A percentile compares a stretch with the other conserved stretches of the same genome.
Conservation (phyloP, 2,797 vertebrate genomes). For the Petrocephalus schoutedeni region DNA sequence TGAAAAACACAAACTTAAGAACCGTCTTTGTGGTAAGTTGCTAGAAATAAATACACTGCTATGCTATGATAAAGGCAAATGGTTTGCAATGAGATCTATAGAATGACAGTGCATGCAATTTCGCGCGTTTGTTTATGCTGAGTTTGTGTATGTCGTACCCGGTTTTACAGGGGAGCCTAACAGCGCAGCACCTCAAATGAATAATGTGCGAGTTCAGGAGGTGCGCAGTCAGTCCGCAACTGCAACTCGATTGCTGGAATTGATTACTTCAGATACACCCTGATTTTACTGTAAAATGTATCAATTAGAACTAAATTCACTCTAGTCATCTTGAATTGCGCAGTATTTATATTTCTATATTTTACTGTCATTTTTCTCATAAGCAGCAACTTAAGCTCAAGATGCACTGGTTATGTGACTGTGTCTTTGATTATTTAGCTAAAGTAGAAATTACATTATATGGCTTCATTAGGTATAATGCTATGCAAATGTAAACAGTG, state of each 20-base stretch:
- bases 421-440: not conserved
- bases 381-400: not conserved
- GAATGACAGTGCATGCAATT: not conserved
- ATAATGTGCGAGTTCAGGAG: not conserved
- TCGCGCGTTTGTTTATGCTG: not conserved
- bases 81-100: not conserved
- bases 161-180: not conserved
- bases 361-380: not conserved
- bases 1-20: constrained; percentile 48
- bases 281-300: not conserved
- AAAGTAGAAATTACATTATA: not conserved
- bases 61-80: not conserved
- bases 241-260: too few relatives aligned
- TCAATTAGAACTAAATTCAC: not conserved
- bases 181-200: not conserved
- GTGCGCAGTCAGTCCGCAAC: too few relatives aligned
- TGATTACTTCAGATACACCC: not conserved
- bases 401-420: not conserved
- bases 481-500: not conserved
- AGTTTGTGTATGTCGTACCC: not conserved
- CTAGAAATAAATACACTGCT: not conserved
- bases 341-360: not conserved
- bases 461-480: not conserved
- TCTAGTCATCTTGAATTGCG: not conserved
- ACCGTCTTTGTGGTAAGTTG: constrained; percentile 53